phyloP scores from a whole-genome alignment of 2,797 vertebrate genomes.

The Erpetoichthys calabaricus region DNA sequence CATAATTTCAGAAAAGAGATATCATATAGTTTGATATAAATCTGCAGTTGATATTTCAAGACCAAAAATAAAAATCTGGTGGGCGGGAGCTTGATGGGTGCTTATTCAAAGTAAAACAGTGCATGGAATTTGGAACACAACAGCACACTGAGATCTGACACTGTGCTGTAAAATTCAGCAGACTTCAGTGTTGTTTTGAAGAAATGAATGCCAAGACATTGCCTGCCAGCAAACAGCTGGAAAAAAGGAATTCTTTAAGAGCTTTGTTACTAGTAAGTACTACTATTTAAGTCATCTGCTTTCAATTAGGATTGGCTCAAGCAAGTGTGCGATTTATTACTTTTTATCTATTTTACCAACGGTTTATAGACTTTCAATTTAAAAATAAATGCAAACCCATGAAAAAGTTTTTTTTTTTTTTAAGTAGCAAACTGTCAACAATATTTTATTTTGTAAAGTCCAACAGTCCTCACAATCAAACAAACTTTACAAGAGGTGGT shows the following conservation, averaged over 20 bases:
- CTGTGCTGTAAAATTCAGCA: constrained; percentile 2
- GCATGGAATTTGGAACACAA: constrained; percentile 1
- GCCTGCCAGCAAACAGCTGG: constrained; percentile 6
- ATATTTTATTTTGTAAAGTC: too few relatives aligned
- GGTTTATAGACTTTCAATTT: too few relatives aligned
- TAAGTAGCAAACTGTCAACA: too few relatives aligned
- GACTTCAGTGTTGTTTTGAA: constrained; percentile 5
- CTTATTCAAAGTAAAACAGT: not conserved
- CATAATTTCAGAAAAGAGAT: not conserved
- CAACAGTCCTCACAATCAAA: too few relatives aligned
- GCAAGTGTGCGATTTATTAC: too few relatives aligned
- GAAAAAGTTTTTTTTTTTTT: too few relatives aligned
- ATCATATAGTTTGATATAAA: not conserved
- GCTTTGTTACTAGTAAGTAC: constrained; percentile 3
- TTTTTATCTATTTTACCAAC: too few relatives aligned
- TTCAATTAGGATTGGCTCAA: constrained; percentile 2
- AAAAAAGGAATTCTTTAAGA: not conserved
- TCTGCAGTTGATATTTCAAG: not conserved
- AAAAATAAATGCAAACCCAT: too few relatives aligned
- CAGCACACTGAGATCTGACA: not conserved
- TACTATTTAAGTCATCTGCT: constrained; percentile 3
- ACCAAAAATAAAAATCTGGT: too few relatives aligned
- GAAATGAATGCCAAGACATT: constrained; percentile 8
- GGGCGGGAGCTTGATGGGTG: not conserved
- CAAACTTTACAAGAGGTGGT: too few relatives aligned